Conservation (phyloP, 64 coral and sea anemone genomes). For the Pachyseris speciosa region DNA sequence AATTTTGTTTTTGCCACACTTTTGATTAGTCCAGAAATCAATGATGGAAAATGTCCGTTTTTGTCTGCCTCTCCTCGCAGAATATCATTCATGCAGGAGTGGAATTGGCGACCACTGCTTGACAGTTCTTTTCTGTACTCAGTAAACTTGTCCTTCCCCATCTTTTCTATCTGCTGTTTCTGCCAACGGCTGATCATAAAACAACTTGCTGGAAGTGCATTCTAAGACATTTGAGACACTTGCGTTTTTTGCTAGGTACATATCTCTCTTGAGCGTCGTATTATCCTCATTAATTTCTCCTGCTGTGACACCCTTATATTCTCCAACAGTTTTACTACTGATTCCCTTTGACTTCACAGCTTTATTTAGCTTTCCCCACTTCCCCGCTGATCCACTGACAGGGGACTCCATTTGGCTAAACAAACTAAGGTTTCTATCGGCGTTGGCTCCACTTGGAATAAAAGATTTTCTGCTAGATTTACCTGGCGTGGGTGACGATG, state of each 20-base stretch:
- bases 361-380: not conserved
- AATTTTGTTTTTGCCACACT: slow-evolving; percentile 50
- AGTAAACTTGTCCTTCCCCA: slow-evolving; percentile 83
- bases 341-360: slow-evolving; percentile 24
- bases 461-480: not conserved
- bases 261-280: not conserved
- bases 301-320: not conserved
- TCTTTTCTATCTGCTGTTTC: slow-evolving; percentile 82
- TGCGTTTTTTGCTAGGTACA: slow-evolving; percentile 42
- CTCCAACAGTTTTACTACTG: slow-evolving; percentile 37
- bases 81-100: slow-evolving; percentile 76
- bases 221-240: slow-evolving; percentile 85
- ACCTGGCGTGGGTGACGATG: not conserved
- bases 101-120: slow-evolving; percentile 76
- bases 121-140: slow-evolving; percentile 71
- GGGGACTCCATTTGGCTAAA: slow-evolving; percentile 39
- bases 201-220: slow-evolving; percentile 70
- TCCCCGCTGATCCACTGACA: slow-evolving; percentile 50
- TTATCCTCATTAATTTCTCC: not conserved
- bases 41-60: not conserved
- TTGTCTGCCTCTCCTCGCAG: slow-evolving; percentile 17
- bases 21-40: slow-evolving; percentile 58
- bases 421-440: slow-evolving; percentile 23
- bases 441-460: not conserved
- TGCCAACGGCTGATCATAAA: slow-evolving; percentile 83